Conservation (phyloP, 2,797 vertebrate species). For the Sebastiscus albofasciatus region DNA sequence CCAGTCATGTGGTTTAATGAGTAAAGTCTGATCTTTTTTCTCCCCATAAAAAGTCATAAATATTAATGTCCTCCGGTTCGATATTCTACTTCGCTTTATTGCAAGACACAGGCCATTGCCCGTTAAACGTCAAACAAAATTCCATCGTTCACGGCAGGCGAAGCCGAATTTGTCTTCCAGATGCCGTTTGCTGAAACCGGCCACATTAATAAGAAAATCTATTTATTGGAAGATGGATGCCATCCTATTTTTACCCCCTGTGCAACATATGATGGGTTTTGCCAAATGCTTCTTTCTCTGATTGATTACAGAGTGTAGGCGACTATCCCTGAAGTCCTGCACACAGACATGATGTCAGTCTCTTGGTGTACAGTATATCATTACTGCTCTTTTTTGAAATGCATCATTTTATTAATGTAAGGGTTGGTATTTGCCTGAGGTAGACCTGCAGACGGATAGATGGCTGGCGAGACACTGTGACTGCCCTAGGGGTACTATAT, state of each 20-base stretch:
- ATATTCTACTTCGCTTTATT: slow-evolving; percentile 58
- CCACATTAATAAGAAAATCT: slow-evolving; percentile 61
- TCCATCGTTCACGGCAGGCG: slow-evolving; percentile 32
- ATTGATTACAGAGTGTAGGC: slow-evolving; percentile 51
- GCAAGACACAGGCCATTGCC: slow-evolving; percentile 33
- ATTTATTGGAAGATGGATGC: slow-evolving; percentile 68
- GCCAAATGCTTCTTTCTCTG: slow-evolving; percentile 19
- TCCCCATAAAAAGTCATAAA: slow-evolving; percentile 52
- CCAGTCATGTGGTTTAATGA: slow-evolving; percentile 59
- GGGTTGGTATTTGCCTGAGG: slow-evolving; percentile 8
- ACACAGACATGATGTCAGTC: slow-evolving; percentile 32
- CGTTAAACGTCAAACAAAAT: slow-evolving; percentile 53
- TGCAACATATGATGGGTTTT: slow-evolving; percentile 48
- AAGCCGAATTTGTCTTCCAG: slow-evolving; percentile 56
- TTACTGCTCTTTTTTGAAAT: slow-evolving; percentile 24
- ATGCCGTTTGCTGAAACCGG: slow-evolving; percentile 46
- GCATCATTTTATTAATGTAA: slow-evolving; percentile 18
- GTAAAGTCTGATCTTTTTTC: slow-evolving; percentile 46
- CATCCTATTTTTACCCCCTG: slow-evolving; percentile 46
- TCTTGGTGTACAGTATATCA: neutral
- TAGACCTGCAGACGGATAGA: slow-evolving; percentile 20
- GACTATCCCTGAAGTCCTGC: slow-evolving; percentile 28
- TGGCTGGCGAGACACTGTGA: slow-evolving; percentile 17
- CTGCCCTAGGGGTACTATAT: neutral
- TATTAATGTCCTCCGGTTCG: slow-evolving; percentile 58